phyloP scores from a whole-genome alignment of 2,113 vertebrate genomes.

The Carettochelys insculpta region DNA sequence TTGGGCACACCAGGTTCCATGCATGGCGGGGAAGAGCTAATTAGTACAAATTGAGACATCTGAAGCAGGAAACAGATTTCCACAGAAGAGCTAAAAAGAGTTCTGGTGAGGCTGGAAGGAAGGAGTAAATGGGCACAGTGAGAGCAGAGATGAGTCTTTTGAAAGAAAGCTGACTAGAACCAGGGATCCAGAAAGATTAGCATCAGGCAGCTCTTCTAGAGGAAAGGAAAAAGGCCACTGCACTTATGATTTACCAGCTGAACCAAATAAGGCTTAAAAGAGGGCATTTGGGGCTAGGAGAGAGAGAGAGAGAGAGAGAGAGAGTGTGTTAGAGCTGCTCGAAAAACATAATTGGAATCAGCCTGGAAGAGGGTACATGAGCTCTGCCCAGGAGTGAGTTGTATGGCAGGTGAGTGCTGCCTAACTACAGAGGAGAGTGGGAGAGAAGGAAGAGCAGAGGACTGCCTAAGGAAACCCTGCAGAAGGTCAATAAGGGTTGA shows the following conservation, averaged over 20 bases:
- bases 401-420: not conserved
- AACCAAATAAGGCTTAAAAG: not conserved
- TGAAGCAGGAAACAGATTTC: not conserved
- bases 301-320: not conserved
- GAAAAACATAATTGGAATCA: no score
- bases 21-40: not conserved
- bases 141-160: not conserved
- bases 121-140: not conserved
- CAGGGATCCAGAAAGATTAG: not conserved
- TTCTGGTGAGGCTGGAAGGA: not conserved
- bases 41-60: not conserved
- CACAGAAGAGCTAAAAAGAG: not conserved
- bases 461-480: not conserved
- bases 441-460: not conserved
- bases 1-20: not conserved
- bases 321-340: not conserved
- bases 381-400: no score
- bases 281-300: not conserved
- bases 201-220: not conserved
- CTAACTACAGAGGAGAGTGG: not conserved
- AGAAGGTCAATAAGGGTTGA: not conserved
- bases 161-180: not conserved
- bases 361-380: not conserved
- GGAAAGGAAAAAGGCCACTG: not conserved
- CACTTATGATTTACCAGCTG: not conserved